A percentile compares a stretch with the other conserved stretches of the same genome.
Evolutionary conservation across 2,113 vertebrate genomes (phyloP).

Genomic region (Danio rerio): DNA sequence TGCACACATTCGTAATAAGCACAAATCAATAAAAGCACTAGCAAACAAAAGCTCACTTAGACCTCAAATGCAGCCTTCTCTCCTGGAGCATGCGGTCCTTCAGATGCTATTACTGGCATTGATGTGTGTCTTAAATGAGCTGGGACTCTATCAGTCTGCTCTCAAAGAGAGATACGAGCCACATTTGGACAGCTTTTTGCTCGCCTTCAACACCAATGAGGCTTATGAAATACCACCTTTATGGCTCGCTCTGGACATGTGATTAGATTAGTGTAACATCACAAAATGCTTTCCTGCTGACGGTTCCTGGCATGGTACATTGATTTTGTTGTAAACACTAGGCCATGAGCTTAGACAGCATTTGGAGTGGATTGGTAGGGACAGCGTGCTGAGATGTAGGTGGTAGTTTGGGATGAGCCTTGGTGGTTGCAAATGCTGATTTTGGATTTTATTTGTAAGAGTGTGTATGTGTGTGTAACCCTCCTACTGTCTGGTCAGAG

Average conservation of each 20-base stretch:
- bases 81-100: slow-evolving; percentile 45
- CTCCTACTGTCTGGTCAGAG: slow-evolving; percentile 26
- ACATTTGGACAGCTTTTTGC: neutral
- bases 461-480: slow-evolving; percentile 20
- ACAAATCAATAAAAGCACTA: slow-evolving; percentile 58
- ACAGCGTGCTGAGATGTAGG: slow-evolving; percentile 15
- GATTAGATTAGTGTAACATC: slow-evolving; percentile 30
- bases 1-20: slow-evolving; percentile 48
- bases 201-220: neutral
- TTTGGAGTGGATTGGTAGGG: slow-evolving; percentile 11
- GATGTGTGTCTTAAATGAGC: slow-evolving; percentile 27
- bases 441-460: slow-evolving; percentile 1
- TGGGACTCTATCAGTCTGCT: neutral
- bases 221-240: slow-evolving; percentile 22
- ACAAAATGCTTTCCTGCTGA: slow-evolving; percentile 17
- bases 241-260: slow-evolving; percentile 13
- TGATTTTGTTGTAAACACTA: neutral
- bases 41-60: slow-evolving; percentile 56
- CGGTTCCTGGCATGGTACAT: neutral
- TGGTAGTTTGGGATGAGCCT: slow-evolving; percentile 11
- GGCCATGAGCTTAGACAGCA: neutral
- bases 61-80: slow-evolving; percentile 47
- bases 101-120: slow-evolving; percentile 49
- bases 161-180: neutral
- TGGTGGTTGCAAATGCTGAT: slow-evolving; percentile 6